Conservation (phyloP, 2,888 invertebrate genomes). For the Calephelis perditalis region DNA sequence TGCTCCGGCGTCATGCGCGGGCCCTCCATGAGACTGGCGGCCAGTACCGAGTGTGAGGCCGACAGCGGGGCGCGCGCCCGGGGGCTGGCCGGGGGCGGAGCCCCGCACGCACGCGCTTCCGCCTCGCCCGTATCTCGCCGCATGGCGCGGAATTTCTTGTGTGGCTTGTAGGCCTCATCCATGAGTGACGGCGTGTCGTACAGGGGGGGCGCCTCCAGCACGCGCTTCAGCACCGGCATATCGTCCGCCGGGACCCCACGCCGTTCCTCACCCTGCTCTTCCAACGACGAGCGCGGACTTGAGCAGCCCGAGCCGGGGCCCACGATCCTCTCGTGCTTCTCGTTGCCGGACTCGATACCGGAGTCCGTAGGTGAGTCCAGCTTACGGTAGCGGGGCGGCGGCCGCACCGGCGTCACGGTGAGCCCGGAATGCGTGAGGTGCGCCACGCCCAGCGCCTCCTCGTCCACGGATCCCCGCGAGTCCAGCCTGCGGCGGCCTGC, state of each 20-base stretch:
- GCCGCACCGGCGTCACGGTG: slow-evolving; percentile 84
- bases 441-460: slow-evolving; percentile 84
- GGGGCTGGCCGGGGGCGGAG: slow-evolving; percentile 58
- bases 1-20: slow-evolving; percentile 96
- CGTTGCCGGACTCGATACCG: slow-evolving; percentile 95
- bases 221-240: slow-evolving; percentile 95
- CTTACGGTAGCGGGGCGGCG: slow-evolving; percentile 86
- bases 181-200: slow-evolving; percentile 94
- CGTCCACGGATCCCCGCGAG: slow-evolving; percentile 85
- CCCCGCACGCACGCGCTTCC: slow-evolving; percentile 67
- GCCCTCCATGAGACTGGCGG: slow-evolving; percentile 94
- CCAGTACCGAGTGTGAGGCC: slow-evolving; percentile 92
- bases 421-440: slow-evolving; percentile 85
- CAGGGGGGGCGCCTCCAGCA: slow-evolving; percentile 93
- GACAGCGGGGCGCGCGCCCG: slow-evolving; percentile 81
- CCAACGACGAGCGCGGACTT: slow-evolving; percentile 89
- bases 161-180: slow-evolving; percentile 97
- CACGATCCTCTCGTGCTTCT: slow-evolving; percentile 87
- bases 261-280: slow-evolving; percentile 84
- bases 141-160: slow-evolving; percentile 95
- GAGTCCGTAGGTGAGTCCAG: slow-evolving; percentile 95
- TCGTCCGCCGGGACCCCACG: slow-evolving; percentile 84
- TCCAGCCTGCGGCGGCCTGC: slow-evolving; percentile 88
- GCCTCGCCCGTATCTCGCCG: slow-evolving; percentile 90
- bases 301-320: slow-evolving; percentile 88